These are phyloP conservation scores for Antheraea assamensis DNA, from an alignment of 2,888 invertebrate species.

Conservation along the genomic window DNA sequence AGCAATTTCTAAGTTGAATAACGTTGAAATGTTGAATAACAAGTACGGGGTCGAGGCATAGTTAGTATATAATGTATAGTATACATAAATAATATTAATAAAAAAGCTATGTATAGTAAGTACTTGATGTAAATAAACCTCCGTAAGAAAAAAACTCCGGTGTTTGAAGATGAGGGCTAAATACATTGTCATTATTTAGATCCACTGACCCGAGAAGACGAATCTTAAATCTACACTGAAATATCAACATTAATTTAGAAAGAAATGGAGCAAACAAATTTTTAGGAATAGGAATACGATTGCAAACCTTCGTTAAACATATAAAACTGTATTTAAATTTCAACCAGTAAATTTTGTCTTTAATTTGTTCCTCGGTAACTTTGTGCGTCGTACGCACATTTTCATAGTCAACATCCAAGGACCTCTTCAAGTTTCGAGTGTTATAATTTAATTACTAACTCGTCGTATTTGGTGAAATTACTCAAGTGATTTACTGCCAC, in stretches of 20 bases:
- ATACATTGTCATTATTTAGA: not conserved
- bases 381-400: constrained; percentile 32
- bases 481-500: constrained; percentile 52
- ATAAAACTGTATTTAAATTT: constrained; percentile 13
- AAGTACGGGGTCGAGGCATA: too few relatives aligned
- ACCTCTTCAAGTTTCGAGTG: constrained; percentile 52
- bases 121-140: not conserved
- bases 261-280: not conserved
- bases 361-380: constrained; percentile 15
- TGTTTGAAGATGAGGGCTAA: not conserved
- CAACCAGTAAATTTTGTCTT: constrained; percentile 9
- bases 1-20: too few relatives aligned
- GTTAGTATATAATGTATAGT: too few relatives aligned
- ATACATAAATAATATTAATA: too few relatives aligned
- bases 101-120: too few relatives aligned
- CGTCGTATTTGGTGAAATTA: constrained; percentile 57
- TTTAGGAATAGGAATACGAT: not conserved
- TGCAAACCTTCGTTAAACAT: not conserved
- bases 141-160: not conserved
- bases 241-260: not conserved
- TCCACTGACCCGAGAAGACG: not conserved
- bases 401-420: constrained; percentile 39
- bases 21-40: too few relatives aligned
- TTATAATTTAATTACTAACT: constrained; percentile 62
- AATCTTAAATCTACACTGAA: not conserved